Percentiles rank a stretch among this genome's conserved stretches.
Conservation (phyloP, 2,888 invertebrate species). For the Callosobruchus maculatus region DNA sequence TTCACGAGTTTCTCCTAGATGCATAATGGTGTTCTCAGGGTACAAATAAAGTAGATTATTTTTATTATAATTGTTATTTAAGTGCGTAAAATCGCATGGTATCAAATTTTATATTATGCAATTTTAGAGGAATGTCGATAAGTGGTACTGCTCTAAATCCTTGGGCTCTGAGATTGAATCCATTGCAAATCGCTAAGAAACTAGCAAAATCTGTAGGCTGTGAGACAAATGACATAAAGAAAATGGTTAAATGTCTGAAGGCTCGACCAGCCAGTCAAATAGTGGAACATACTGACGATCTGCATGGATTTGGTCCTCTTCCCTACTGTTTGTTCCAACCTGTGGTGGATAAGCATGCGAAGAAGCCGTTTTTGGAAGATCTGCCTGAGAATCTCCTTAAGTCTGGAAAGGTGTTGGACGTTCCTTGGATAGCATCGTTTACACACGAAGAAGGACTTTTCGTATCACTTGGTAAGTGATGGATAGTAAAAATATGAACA, state of each 20-base stretch:
- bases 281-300: constrained; percentile 20
- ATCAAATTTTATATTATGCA: no score
- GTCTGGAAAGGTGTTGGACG: constrained; percentile 57
- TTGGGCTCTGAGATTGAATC: constrained; percentile 53
- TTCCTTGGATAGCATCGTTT: constrained; percentile 66
- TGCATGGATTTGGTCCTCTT: constrained; percentile 41
- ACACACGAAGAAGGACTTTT: constrained; percentile 64
- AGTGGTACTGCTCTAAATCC: constrained; percentile 65
- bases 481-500: not conserved
- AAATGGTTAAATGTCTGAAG: constrained; percentile 61
- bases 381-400: constrained; percentile 60
- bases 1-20: no score
- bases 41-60: no score
- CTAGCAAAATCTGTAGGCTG: constrained; percentile 62
- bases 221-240: constrained; percentile 50
- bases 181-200: constrained; percentile 57
- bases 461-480: not conserved
- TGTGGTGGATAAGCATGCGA: constrained; percentile 40
- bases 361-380: constrained; percentile 61
- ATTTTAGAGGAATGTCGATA: constrained; percentile 61
- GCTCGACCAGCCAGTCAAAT: constrained; percentile 3
- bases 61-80: no score
- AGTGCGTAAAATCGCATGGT: no score
- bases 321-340: constrained; percentile 36
- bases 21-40: no score